These are phyloP conservation scores for Shinisaurus crocodilurus DNA, from an alignment of 2,113 vertebrate species.

Conservation along the genomic window DNA sequence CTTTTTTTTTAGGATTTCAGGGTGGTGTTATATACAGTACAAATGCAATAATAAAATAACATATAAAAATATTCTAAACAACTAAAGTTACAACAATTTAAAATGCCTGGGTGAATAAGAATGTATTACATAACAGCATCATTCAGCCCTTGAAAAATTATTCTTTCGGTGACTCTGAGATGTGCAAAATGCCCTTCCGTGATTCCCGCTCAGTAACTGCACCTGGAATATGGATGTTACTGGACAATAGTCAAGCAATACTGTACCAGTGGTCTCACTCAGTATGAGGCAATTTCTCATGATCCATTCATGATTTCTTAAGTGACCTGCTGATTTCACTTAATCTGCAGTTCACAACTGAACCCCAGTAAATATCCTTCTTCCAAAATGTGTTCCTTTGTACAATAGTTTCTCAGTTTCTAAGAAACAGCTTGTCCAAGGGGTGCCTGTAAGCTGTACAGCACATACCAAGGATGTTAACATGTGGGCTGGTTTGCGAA, in stretches of 20 bases:
- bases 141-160: not conserved
- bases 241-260: not conserved
- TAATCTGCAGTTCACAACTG: too few relatives aligned
- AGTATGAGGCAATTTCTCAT: not conserved
- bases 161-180: too few relatives aligned
- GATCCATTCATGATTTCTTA: not conserved
- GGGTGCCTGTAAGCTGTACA: not conserved
- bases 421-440: accelerated
- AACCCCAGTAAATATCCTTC: conserved; percentile 34
- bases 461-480: not conserved
- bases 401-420: conserved; percentile 18
- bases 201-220: not conserved
- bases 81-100: not conserved
- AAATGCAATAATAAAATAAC: not conserved
- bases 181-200: too few relatives aligned
- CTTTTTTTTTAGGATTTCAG: not conserved
- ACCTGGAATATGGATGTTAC: not conserved
- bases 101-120: not conserved
- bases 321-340: too few relatives aligned
- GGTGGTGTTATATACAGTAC: not conserved
- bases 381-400: conserved; percentile 44
- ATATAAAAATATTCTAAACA: not conserved
- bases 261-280: not conserved
- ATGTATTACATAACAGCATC: not conserved
- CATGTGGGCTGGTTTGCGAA: not conserved